A percentile compares a stretch with the other conserved stretches of the same genome.
Evolutionary conservation across 2,888 invertebrate species (phyloP).

Genomic region (Tetragonisca angustula): DNA sequence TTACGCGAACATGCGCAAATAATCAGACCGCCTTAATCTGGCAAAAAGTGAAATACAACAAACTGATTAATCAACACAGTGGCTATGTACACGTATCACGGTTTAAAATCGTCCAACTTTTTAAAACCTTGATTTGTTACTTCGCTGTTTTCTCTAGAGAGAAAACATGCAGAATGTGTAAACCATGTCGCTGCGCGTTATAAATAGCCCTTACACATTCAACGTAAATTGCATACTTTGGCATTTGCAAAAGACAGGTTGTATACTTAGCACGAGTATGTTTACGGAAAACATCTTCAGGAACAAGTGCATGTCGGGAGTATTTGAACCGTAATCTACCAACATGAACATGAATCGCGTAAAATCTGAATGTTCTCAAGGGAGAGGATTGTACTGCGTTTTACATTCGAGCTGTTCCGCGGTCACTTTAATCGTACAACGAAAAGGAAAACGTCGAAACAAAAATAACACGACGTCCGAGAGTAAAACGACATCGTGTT

Average conservation of each 20-base stretch:
- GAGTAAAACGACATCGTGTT: neutral
- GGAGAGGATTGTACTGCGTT: neutral
- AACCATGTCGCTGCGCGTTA: neutral
- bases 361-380: neutral
- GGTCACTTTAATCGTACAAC: neutral
- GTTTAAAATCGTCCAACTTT: neutral
- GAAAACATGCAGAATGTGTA: neutral
- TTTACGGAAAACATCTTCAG: slow-evolving; percentile 23
- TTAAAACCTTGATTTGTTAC: slow-evolving; percentile 2
- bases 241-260: slow-evolving; percentile 69
- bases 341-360: neutral
- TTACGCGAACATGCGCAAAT: neutral
- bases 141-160: neutral
- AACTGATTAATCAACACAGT: neutral
- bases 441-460: neutral
- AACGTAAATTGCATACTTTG: slow-evolving; percentile 61
- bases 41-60: neutral
- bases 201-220: slow-evolving; percentile 34
- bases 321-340: slow-evolving; percentile 16
- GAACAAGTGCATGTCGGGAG: neutral
- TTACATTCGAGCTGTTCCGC: neutral
- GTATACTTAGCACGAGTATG: slow-evolving; percentile 6
- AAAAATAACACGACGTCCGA: neutral
- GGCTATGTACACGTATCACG: too few species aligned
- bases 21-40: neutral